Base-by-base conservation (phyloP, 2,113 vertebrate genomes). In the Alces alces region DNA sequence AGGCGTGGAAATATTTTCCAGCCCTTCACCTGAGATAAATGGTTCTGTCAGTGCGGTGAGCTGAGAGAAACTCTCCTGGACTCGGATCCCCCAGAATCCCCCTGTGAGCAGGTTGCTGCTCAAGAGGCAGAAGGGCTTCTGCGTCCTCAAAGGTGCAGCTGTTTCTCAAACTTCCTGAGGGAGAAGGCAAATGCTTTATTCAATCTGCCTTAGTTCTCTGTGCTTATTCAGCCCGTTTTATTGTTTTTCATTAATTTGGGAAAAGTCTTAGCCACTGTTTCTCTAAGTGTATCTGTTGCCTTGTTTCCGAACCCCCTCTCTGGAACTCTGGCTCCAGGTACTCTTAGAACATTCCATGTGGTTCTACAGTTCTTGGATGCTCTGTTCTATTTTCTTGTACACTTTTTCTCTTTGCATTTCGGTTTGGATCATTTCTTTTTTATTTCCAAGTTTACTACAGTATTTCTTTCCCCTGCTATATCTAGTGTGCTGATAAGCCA, bases 1-100 rank as follows among this genome's bases (percentile, higher is more conserved):
- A 84, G 97, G 91, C 94, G 83, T 98, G 97, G 97, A 98, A 98
- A 98, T 76, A 25, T 93, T 97, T 97, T 98, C 78, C 95, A 91
- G 60, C 87, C 95, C 89, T 95, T 95, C 57, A 70, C 73, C 76
- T 95, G 98, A 90, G 97, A 96, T 96, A 60, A 89, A 84, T 92
- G 97, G 97, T 97, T 97, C 25, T 50, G 15, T 97, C 98, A 97
- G 89, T 93, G 93, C 97, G 61, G 93, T 43, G 36, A n/a, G 45
- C 43, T 43, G 43, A 61, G 92, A 84, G 94, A 86, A 97, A 97
- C 88, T 96, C 82, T 97, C 97, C 93, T 70, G 76, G 86, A 91
- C 95, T 86, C 50, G 39, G 52, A 89, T 93, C 73, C 96, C 89
- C 87, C 86, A 83, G 52, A 84, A 60, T 92, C 94, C 79, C 84